Base-by-base conservation (phyloP, 2,888 invertebrate species). In the Volucella zonaria region DNA sequence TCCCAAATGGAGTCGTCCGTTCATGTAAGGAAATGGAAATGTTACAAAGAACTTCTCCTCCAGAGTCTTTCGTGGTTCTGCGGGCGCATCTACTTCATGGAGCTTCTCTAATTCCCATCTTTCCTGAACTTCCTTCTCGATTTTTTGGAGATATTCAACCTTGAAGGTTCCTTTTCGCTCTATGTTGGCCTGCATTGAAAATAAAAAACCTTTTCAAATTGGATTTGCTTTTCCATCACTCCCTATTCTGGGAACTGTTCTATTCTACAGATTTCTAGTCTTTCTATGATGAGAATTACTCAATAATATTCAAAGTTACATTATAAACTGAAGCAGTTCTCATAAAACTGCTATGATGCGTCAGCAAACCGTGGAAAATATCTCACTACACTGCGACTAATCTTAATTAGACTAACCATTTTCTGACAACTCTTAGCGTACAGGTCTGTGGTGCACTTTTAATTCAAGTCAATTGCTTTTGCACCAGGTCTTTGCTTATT, bases 1-100 rank as follows among this genome's bases (percentile, higher is more conserved):
- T 0, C 99, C 99, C 87, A 99, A 93, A 94, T 99, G 99, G 71
- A 99, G 94, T 58, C 97, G 95, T 10, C 99, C 99, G 93, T 99
- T 99, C 99, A 99, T 99, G 90, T 99, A 99, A 0, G 99, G 99
- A 92, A 95, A 99, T 1, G 99, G 99, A 93, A 99, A 99, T 2
- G 98, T 98, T 45, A 96, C 96, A 87, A 98, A 93, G 90, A 96
- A 99, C 90, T 99, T 99, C 86, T 97, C 96, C 89, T 94, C 93
- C 8, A 90, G 89, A 14, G 92, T 91, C 88, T 93, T 93, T 81
- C 92, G 94, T 80, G 93, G 92, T 8, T 93, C 92, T 14, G 90
- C 89, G 0, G 96, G 96, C 2, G 97, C 97, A 93, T 99, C 95
- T 67, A 94, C 92, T 92, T 99, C 97, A 91, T 96, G 96, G 1